Conservation (phyloP, 2,797 vertebrate species). For the Scolopax bukidnonensis region DNA sequence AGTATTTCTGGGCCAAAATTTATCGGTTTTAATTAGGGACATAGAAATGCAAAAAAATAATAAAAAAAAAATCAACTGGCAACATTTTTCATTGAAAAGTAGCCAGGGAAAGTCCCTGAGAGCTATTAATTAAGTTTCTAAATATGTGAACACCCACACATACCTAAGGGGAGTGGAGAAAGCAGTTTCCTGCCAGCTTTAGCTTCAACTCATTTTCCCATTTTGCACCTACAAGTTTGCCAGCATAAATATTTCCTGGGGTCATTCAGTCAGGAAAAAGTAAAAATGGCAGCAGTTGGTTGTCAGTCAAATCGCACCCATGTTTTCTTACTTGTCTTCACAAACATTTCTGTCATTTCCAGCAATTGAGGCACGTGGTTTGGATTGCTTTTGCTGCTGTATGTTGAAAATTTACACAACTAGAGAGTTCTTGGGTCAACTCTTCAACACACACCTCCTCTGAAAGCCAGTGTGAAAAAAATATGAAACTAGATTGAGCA, state of each 20-base stretch:
- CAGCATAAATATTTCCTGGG: constrained; percentile 67
- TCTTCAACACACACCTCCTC: background rate
- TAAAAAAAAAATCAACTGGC: background rate
- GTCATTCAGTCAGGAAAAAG: constrained; percentile 45
- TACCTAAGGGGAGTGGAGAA: constrained; percentile 35
- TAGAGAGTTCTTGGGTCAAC: background rate
- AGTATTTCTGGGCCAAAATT: background rate
- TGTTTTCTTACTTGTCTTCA: constrained; percentile 49
- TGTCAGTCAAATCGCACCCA: constrained; percentile 65
- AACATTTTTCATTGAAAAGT: constrained; percentile 27
- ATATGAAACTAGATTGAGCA: background rate
- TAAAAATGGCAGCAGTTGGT: constrained; percentile 61
- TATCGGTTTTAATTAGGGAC: background rate
- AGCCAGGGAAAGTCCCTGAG: constrained; percentile 52
- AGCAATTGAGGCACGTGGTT: background rate
- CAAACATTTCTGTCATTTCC: constrained; percentile 48
- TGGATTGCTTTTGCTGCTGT: background rate
- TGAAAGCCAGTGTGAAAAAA: background rate
- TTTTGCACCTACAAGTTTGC: constrained; percentile 42
- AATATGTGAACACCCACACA: constrained; percentile 66
- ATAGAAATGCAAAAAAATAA: background rate
- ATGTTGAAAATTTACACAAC: background rate
- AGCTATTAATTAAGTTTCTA: constrained; percentile 70
- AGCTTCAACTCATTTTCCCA: constrained; percentile 20
- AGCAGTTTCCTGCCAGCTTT: constrained; percentile 44